Evolutionary conservation across 2,113 vertebrate genomes (phyloP).

Genomic region (Notechis scutatus): DNA sequence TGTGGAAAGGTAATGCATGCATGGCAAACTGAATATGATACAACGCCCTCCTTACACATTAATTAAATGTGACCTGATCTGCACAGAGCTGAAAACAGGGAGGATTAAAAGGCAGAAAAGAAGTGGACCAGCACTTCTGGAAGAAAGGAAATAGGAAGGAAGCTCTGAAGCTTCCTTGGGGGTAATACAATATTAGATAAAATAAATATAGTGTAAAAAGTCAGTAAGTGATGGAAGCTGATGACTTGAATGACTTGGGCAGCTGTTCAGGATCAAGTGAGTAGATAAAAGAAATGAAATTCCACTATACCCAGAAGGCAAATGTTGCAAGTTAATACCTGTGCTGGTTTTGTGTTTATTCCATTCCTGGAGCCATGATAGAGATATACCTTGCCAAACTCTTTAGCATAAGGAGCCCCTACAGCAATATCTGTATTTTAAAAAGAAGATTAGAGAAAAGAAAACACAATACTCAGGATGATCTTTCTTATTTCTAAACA

Average conservation of each 20-base stretch:
- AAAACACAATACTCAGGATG: not conserved
- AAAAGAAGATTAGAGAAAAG: not conserved
- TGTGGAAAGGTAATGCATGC: not conserved
- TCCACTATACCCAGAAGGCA: not conserved
- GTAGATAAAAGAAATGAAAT: not conserved
- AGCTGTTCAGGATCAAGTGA: not conserved
- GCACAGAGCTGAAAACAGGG: not conserved
- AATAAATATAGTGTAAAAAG: not conserved
- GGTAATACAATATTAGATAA: not conserved
- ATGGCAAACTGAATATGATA: too few species aligned
- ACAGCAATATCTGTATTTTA: conserved; percentile 85
- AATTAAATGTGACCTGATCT: not conserved
- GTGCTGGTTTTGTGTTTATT: conserved; percentile 81
- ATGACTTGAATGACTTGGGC: not conserved
- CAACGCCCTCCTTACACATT: not conserved
- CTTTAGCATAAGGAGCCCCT: conserved; percentile 85
- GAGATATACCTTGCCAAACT: conserved; percentile 85
- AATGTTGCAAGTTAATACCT: conserved; percentile 72
- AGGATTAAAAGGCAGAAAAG: not conserved
- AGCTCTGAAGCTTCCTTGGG: not conserved
- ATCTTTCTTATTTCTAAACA: not conserved
- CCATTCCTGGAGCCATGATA: conserved; percentile 86
- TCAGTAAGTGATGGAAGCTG: not conserved
- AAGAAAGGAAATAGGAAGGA: not conserved
- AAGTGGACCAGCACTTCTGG: not conserved